Percentiles rank a stretch among this genome's conserved stretches.
These are phyloP conservation scores for Lerema accius DNA, from an alignment of 1,140 invertebrate genomes.

Conservation along the genomic window DNA sequence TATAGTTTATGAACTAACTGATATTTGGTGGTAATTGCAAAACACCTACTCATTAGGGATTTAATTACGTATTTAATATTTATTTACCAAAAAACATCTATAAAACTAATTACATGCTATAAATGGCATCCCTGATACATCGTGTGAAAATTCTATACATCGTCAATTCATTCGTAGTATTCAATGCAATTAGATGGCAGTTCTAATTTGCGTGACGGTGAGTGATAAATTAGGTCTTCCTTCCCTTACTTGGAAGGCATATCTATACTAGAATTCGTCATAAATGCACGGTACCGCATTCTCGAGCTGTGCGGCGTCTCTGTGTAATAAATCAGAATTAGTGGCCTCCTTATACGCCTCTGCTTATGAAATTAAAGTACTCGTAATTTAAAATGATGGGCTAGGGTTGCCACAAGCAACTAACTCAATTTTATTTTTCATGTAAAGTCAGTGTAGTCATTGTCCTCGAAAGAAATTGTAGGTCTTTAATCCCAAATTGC, in stretches of 20 bases:
- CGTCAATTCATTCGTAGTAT: constrained; percentile 9
- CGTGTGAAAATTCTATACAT: constrained; percentile 7
- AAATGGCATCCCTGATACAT: no score
- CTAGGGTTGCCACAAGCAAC: background rate
- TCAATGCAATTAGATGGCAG: constrained; percentile 28
- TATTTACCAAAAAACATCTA: no score
- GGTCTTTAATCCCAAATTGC: no score
- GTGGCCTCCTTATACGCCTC: constrained; percentile 13
- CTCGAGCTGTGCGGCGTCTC: constrained; percentile 17
- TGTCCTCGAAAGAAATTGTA: no score
- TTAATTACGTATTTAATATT: no score
- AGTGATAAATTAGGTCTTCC: constrained; percentile 22
- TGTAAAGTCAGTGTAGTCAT: no score
- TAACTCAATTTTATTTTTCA: no score
- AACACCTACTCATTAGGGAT: no score
- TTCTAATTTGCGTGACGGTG: constrained; percentile 23
- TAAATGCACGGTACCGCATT: constrained; percentile 25
- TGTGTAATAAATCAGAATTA: constrained; percentile 35
- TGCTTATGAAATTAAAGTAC: constrained; percentile 25
- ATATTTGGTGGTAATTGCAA: no score
- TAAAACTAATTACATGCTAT: no score
- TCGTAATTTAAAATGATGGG: constrained; percentile 19
- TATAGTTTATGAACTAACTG: no score
- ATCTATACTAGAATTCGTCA: constrained; percentile 27
- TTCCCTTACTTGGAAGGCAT: constrained; percentile 7